Evolutionary conservation across 2,888 invertebrate genomes (phyloP), one percentile per base, ranked within the genome.

Genomic region (Apodemia hepburni): DNA sequence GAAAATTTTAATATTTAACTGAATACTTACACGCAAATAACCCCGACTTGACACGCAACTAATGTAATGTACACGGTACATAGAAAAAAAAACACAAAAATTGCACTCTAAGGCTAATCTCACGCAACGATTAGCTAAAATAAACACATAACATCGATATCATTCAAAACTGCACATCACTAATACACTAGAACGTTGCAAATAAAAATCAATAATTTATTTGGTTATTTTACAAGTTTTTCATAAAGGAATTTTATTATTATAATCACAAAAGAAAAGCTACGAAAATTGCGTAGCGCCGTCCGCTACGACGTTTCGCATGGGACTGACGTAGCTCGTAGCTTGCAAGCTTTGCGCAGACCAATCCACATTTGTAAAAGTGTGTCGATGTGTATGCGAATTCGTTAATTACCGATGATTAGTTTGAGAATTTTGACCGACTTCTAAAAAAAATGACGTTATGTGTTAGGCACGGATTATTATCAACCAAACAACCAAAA

Each of bases 311-410:
- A 67, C 65, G 59, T 60, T 15, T 72, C 67, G 78, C 77, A 80
- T 79, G 80, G 78, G 70, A 87, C 87, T 87, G 84, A 81, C 85
- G 85, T 86, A 84, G 79, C 65, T 65, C 67, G 68, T 67, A 68
- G 68, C 69, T 62, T 75, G 73, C 73, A 75, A 70, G 74, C 71
- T 76, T 78, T 81, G 84, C 84, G 82, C 82, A 81, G 66, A 59
- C 71, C 64, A 59, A 9, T 35, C 42, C 38, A n/a, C 45, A 58
- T 60, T 62, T 61, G 60, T 35, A 62, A 33, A 33, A 51, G 51
- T 54, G 27, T 57, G 54, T 57, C 54, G 54, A 57, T 57, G 54
- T 57, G 15, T 29, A 27, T 29, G 54, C 29, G 54, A 57, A 57
- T 57, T 57, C 54, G 54, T 27, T 57, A 57, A 15, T 57, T 57